Evolutionary conservation across 2,113 vertebrate species (phyloP), one percentile per base, ranked within the genome.

Genomic region (Gasterosteus aculeatus): DNA sequence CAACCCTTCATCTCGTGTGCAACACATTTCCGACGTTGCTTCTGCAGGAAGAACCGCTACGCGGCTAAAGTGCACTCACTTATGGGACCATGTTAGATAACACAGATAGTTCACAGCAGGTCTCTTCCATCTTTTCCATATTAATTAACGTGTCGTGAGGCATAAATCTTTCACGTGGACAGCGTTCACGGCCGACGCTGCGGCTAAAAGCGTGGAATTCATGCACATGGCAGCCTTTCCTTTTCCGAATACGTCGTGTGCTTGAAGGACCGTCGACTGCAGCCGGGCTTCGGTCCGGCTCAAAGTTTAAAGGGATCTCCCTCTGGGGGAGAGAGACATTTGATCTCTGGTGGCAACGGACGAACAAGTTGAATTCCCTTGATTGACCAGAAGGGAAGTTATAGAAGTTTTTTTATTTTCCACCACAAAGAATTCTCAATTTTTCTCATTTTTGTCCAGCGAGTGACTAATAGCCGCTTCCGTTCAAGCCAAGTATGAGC

Each of bases 301-400:
- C 33, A 59, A 69, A 63, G 70, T 69, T 72, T 80, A 35, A 72
- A 61, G 18, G 51, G 63, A 47, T 57, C 63, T 77, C 72, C 72
- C 72, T 26, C 38, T 19, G 83, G 47, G 22, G 83, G 47, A 72
- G 54, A 26, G 54, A 38, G n/a, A 53, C 51, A 29, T 75, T 75
- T 88, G 74, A 90, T 74, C 68, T 78, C 47, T 54, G 29, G 42
- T 35, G 59, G 53, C 38, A 18, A 4, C 57, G 62, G 80, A 87
- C 77, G 79, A n/a, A 70, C 72, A 84, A 56, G 51, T 51, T 46
- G 49, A 72, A 51, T 61, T 78, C 75, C 54, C 10, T 9, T 64
- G 33, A 70, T 18, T 35, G 10, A 51, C n/a, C 4, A 80, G n/a
- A 4, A 51, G 46, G 68, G 69, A 77, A 51, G 80, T 61, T 70